These are phyloP conservation scores for Hypercompe scribonia DNA, from an alignment of 2,888 invertebrate species.

Conservation along the genomic window DNA sequence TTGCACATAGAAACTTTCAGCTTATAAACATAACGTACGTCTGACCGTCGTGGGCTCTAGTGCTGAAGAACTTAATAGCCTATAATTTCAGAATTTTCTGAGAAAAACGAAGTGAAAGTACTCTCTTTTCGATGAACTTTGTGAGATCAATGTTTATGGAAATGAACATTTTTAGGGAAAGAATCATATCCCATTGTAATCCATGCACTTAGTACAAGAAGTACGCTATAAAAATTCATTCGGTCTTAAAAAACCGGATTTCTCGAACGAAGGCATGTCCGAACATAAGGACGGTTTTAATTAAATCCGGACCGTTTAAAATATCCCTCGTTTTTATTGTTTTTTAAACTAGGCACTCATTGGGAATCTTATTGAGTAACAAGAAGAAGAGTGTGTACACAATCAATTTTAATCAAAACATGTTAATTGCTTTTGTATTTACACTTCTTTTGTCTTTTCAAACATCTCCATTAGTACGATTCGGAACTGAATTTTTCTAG, in stretches of 20 bases:
- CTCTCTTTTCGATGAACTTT: background rate
- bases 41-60: too few relatives aligned
- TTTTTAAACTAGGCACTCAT: slow-evolving; percentile 40
- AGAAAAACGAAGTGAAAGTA: too few relatives aligned
- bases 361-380: slow-evolving; percentile 56
- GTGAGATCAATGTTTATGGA: background rate
- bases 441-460: slow-evolving; percentile 63
- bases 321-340: slow-evolving; percentile 34
- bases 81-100: background rate
- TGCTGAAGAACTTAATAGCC: background rate
- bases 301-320: slow-evolving; percentile 33
- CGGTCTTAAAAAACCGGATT: slow-evolving; percentile 19
- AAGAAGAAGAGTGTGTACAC: slow-evolving; percentile 64
- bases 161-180: background rate
- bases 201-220: slow-evolving; percentile 2
- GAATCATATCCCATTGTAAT: background rate
- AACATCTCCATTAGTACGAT: slow-evolving; percentile 62
- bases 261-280: slow-evolving; percentile 18
- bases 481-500: slow-evolving; percentile 63
- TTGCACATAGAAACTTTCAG: too few relatives aligned
- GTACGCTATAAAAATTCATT: slow-evolving; percentile 21
- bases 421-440: slow-evolving; percentile 69
- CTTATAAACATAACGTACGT: too few relatives aligned
- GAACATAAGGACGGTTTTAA: slow-evolving; percentile 40
- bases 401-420: slow-evolving; percentile 79